phyloP scores from a whole-genome alignment of 2,797 vertebrate genomes.

The Microchirus variegatus region DNA sequence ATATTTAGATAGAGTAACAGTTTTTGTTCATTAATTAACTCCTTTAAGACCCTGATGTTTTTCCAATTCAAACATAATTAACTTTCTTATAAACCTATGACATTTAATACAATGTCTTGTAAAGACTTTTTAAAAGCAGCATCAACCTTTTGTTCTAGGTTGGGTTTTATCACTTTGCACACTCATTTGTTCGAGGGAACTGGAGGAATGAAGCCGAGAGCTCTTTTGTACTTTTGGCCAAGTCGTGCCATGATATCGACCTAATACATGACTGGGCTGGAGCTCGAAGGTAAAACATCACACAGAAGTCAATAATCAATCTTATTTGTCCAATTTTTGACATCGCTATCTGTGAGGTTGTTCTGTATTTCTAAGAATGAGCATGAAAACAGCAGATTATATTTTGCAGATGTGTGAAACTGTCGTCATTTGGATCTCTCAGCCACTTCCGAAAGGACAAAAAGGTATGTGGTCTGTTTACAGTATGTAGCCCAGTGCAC shows the following conservation, averaged over 20 bases:
- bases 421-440: conserved; percentile 85
- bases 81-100: not conserved
- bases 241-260: conserved; percentile 89
- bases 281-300: conserved; percentile 77
- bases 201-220: conserved; percentile 88
- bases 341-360: not conserved
- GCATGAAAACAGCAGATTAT: conserved; percentile 17
- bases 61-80: not conserved
- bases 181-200: conserved; percentile 89
- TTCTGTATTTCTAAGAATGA: conserved; percentile 18
- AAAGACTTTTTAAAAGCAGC: not conserved
- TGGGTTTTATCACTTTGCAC: conserved; percentile 88
- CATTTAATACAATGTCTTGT: not conserved
- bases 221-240: conserved; percentile 85
- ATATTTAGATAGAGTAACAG: not conserved
- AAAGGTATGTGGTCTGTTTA: conserved; percentile 70
- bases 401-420: conserved; percentile 81
- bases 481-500: not conserved
- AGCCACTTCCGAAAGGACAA: conserved; percentile 82
- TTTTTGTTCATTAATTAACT: not conserved
- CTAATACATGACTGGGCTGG: conserved; percentile 87
- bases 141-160: conserved; percentile 70
- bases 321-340: no score
- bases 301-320: not conserved
- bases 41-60: not conserved